Conservation (phyloP, 2,113 vertebrate species). For the Burhinus oedicnemus region DNA sequence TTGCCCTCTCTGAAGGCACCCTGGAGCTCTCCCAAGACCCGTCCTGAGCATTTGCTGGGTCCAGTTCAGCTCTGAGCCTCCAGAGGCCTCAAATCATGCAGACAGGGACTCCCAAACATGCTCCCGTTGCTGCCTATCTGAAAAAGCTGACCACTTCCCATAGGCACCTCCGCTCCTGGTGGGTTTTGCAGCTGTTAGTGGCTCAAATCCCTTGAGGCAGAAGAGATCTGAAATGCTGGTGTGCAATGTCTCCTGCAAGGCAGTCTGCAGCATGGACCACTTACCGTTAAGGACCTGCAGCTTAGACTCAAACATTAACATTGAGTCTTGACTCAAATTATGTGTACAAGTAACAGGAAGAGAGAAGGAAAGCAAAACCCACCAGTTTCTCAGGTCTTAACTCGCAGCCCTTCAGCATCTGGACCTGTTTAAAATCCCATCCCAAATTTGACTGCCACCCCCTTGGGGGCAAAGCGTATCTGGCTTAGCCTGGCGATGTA, state of each 20-base stretch:
- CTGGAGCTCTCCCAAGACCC: neutral
- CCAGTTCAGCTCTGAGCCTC: neutral
- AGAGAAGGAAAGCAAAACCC: neutral
- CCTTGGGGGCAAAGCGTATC: neutral
- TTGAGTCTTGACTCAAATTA: no score
- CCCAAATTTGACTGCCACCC: neutral
- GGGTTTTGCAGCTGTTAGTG: fast-evolving
- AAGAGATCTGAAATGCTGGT: neutral
- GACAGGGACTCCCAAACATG: neutral
- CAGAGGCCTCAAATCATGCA: neutral
- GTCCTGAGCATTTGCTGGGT: neutral
- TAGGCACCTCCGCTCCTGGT: fast-evolving
- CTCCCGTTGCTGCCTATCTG: fast-evolving
- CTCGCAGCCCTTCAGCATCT: neutral
- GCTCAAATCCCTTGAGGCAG: neutral
- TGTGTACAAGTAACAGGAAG: neutral
- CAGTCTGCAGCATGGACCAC: fast-evolving
- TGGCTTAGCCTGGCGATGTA: neutral
- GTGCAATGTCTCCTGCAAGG: neutral
- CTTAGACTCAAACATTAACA: neutral
- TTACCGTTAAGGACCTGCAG: neutral
- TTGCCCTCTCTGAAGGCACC: neutral
- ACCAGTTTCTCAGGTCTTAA: neutral
- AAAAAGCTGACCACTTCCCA: neutral
- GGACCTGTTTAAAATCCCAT: neutral